These are phyloP conservation scores for Cinclus mexicanus DNA, from an alignment of 2,113 vertebrate genomes.

Conservation along the genomic window DNA sequence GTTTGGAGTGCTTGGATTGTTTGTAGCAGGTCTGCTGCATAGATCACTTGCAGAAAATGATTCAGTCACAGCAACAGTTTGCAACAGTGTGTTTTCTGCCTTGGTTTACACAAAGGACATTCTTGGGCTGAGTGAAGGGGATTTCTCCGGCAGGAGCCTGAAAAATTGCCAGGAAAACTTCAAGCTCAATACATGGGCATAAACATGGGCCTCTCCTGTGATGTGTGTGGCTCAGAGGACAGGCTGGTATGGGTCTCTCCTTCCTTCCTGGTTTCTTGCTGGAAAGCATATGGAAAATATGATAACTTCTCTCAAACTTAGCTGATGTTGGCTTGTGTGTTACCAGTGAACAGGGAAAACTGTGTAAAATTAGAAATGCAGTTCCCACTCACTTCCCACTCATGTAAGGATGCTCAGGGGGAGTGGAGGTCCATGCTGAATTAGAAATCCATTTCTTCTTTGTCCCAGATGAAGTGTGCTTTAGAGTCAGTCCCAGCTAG, in stretches of 20 bases:
- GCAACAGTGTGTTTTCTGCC: background rate
- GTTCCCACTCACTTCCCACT: conserved; percentile 21
- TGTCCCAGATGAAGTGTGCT: background rate
- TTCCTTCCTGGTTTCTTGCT: conserved; percentile 35
- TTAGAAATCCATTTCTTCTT: background rate
- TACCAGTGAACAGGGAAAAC: background rate
- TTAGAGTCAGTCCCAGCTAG: background rate
- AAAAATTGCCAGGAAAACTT: conserved; percentile 4
- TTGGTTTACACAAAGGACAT: background rate
- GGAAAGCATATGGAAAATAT: background rate
- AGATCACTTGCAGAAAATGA: background rate
- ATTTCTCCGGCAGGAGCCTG: background rate
- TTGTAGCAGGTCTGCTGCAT: background rate
- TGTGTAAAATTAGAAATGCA: conserved; percentile 1
- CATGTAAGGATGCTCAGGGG: background rate
- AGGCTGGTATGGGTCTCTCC: background rate
- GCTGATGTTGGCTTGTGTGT: background rate
- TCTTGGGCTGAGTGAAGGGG: background rate
- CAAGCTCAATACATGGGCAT: background rate
- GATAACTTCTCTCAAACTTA: background rate
- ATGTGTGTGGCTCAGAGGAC: background rate
- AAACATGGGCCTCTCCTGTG: background rate
- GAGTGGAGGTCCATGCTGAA: background rate
- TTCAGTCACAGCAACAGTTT: background rate
- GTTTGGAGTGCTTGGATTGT: background rate